Conservation (phyloP, 1,140 invertebrate species). For the Leptoteleia sp. region DNA sequence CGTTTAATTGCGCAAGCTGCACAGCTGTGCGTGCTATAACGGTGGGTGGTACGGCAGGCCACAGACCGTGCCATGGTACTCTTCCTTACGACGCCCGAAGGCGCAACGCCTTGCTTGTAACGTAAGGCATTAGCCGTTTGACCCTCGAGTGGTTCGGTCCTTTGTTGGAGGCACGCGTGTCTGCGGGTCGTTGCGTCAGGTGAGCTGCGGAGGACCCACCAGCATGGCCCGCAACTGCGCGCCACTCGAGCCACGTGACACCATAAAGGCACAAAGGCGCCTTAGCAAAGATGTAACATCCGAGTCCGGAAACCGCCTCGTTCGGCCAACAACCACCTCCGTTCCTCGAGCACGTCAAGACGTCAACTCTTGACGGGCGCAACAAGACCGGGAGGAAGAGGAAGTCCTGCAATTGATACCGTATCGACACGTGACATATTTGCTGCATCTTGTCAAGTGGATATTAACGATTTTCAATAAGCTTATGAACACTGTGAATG, state of each 20-base stretch:
- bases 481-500: too few species aligned
- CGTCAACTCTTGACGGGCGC: slow-evolving; percentile 61
- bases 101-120: slow-evolving; percentile 10
- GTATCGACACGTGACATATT: slow-evolving; percentile 40
- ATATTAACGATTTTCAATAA: too few species aligned
- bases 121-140: slow-evolving; percentile 24
- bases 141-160: slow-evolving; percentile 28
- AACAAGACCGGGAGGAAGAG: slow-evolving; percentile 50
- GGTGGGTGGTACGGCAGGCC: too few species aligned
- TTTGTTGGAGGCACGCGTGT: slow-evolving; percentile 55
- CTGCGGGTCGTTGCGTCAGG: slow-evolving; percentile 61
- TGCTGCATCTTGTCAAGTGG: too few species aligned
- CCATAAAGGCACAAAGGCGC: slow-evolving; percentile 58
- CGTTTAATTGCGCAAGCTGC: too few species aligned
- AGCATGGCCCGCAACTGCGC: slow-evolving; percentile 54
- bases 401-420: slow-evolving; percentile 42
- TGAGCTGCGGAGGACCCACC: slow-evolving; percentile 56
- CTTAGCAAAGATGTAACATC: slow-evolving; percentile 20
- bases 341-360: slow-evolving; percentile 43
- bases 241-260: slow-evolving; percentile 59
- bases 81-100: too few species aligned
- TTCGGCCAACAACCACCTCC: slow-evolving; percentile 52
- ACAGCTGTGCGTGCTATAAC: too few species aligned
- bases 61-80: too few species aligned
- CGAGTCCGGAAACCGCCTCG: slow-evolving; percentile 58